phyloP scores from a whole-genome alignment of 2,797 vertebrate genomes.

The Eospalax fontanierii region DNA sequence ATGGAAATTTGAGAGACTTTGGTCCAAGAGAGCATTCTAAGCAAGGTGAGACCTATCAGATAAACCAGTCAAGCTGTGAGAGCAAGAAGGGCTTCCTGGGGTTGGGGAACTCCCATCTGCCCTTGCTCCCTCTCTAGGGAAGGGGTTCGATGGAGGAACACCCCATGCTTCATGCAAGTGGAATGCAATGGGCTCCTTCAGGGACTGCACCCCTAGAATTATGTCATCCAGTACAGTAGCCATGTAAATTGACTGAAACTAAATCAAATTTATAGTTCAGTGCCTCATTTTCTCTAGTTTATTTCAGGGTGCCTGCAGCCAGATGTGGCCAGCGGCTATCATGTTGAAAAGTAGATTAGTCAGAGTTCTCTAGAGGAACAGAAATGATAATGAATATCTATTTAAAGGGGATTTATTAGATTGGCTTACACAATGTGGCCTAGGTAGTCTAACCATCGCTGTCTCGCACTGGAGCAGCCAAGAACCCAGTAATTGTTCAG shows the following conservation, averaged over 20 bases:
- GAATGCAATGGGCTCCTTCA: background rate
- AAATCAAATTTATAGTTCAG: background rate
- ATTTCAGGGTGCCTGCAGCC: background rate
- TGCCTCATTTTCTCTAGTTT: background rate
- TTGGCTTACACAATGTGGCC: background rate
- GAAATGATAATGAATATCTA: background rate
- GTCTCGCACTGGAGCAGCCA: background rate
- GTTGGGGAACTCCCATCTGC: background rate
- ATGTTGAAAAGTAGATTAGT: background rate
- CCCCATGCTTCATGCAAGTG: background rate
- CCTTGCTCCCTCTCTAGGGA: no score
- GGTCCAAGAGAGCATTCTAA: background rate
- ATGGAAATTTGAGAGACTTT: background rate
- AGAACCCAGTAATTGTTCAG: background rate
- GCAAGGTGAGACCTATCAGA: background rate
- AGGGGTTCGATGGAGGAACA: background rate
- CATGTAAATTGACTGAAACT: constrained; percentile 17
- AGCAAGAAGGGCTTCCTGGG: background rate
- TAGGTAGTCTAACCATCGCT: background rate
- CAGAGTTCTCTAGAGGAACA: background rate
- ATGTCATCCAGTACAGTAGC: background rate
- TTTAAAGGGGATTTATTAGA: background rate
- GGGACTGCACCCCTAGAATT: background rate
- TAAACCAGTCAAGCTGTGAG: background rate
- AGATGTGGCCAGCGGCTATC: background rate